A percentile compares a stretch with the other conserved stretches of the same genome.
phyloP scores from a whole-genome alignment of 1,140 invertebrate species.

The Belonocnema kinseyi region DNA sequence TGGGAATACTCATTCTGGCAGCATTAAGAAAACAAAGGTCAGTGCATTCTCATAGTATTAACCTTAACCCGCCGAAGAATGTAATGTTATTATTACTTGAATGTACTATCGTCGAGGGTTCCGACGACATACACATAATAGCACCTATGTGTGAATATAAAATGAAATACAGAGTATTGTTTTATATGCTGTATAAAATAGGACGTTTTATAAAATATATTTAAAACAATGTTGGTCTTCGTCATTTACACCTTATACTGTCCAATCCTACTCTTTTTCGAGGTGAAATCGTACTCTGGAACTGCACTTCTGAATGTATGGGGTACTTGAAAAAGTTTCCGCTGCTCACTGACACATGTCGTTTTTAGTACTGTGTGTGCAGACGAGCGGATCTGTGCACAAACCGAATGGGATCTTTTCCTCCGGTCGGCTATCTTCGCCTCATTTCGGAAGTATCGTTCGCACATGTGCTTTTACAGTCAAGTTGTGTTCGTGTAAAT shows the following conservation, averaged over 20 bases:
- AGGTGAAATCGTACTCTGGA: no score
- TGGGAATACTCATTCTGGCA: slow-evolving; percentile 31
- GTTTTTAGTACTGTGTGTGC: no score
- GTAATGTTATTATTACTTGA: slow-evolving; percentile 69
- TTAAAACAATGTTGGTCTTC: slow-evolving; percentile 62
- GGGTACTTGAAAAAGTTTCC: no score
- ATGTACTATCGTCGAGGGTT: slow-evolving; percentile 50
- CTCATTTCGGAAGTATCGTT: no score
- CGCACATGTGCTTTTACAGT: no score
- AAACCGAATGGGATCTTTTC: no score
- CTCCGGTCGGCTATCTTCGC: no score
- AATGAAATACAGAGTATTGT: slow-evolving; percentile 75
- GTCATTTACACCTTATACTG: background rate
- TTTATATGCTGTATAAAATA: slow-evolving; percentile 77
- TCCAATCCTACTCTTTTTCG: background rate
- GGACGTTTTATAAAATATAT: slow-evolving; percentile 76
- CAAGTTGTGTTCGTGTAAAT: no score
- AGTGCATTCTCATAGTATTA: slow-evolving; percentile 64
- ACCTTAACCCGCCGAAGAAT: slow-evolving; percentile 71
- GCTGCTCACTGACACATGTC: no score
- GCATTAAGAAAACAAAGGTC: slow-evolving; percentile 54
- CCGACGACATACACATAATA: slow-evolving; percentile 9
- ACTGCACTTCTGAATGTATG: no score
- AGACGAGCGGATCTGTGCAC: no score
- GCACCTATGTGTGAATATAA: slow-evolving; percentile 73